phyloP scores from a whole-genome alignment of 2,797 vertebrate genomes.

The Sarcoramphus papa region DNA sequence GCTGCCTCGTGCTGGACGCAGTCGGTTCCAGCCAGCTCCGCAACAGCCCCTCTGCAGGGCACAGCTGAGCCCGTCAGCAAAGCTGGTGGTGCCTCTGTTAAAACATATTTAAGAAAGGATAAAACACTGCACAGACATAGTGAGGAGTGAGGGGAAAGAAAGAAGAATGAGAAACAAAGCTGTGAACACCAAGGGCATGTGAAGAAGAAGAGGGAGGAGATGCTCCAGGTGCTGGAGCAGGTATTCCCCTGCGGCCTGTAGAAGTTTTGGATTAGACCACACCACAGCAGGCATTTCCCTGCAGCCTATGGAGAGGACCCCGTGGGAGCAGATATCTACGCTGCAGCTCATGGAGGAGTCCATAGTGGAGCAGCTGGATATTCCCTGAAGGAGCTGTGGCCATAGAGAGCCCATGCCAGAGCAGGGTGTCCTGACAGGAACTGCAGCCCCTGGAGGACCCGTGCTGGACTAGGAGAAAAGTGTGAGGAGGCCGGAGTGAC shows the following conservation, averaged over 20 bases:
- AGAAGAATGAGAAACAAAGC: neutral
- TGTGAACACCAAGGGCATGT: neutral
- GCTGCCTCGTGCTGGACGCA: neutral
- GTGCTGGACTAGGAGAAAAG: no score
- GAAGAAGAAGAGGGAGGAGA: neutral
- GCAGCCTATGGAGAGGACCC: no score
- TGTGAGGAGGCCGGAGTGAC: neutral
- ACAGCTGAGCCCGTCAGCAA: no score
- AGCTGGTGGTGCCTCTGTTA: neutral
- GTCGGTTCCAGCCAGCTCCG: neutral
- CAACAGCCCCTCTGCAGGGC: fast-evolving
- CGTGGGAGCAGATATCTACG: fast-evolving
- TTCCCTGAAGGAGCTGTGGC: neutral
- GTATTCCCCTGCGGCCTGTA: neutral
- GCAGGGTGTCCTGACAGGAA: neutral
- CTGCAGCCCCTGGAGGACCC: neutral
- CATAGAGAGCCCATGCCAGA: neutral
- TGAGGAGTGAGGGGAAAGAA: neutral
- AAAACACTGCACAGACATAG: neutral
- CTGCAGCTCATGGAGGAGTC: neutral
- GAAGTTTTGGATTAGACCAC: neutral
- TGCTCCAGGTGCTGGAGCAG: neutral
- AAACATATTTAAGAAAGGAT: neutral
- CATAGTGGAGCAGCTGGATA: neutral
- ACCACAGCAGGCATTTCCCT: neutral